Evolutionary conservation across 2,797 vertebrate genomes (phyloP).

Genomic region (Myotis planiceps): DNA sequence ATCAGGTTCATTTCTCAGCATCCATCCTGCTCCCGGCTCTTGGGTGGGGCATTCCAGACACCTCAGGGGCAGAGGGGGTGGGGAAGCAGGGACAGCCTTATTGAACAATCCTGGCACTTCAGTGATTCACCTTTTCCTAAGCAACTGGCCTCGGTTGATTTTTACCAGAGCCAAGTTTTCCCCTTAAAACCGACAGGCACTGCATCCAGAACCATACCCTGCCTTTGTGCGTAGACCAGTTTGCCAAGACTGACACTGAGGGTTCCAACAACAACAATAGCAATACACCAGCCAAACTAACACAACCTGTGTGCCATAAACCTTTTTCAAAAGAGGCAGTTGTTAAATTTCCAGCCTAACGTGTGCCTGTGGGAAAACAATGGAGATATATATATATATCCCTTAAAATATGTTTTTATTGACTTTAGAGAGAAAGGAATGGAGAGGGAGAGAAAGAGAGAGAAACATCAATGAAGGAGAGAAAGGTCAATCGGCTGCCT

Average conservation of each 20-base stretch:
- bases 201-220: background rate
- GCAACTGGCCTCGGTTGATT: background rate
- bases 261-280: background rate
- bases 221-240: background rate
- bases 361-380: background rate
- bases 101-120: background rate
- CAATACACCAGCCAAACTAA: background rate
- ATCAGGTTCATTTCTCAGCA: background rate
- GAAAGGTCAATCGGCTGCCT: background rate
- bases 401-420: background rate
- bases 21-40: background rate
- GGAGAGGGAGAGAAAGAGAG: background rate
- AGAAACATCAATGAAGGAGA: background rate
- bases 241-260: background rate
- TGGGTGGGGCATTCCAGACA: background rate
- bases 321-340: background rate
- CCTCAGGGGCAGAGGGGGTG: accelerated
- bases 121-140: background rate
- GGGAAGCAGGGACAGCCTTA: background rate
- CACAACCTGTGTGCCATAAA: background rate
- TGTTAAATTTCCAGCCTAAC: background rate
- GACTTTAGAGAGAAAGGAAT: background rate
- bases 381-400: background rate
- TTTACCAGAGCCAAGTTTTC: background rate
- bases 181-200: background rate